phyloP scores from a whole-genome alignment of 2,113 vertebrate genomes.

The Oriolus oriolus region DNA sequence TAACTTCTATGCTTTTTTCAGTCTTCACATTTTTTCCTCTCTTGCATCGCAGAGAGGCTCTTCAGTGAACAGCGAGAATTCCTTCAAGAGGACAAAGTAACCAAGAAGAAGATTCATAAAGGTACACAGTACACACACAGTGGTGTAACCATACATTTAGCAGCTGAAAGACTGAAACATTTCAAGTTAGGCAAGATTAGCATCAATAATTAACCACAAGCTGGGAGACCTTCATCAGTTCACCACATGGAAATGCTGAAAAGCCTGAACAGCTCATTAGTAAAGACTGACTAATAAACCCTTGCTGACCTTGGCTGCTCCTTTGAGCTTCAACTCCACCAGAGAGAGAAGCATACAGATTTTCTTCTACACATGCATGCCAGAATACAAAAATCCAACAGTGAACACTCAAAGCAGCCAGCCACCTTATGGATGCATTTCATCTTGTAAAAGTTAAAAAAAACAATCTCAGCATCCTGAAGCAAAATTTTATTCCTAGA shows the following conservation, averaged over 20 bases:
- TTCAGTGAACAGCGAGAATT: neutral
- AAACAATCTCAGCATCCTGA: neutral
- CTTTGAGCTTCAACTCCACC: neutral
- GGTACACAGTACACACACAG: neutral
- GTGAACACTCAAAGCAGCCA: neutral
- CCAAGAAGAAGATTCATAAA: neutral
- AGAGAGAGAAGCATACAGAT: neutral
- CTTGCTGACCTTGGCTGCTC: constrained; percentile 40
- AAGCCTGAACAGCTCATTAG: constrained; percentile 48
- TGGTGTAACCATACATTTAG: neutral
- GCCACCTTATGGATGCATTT: neutral
- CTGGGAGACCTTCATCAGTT: constrained; percentile 51
- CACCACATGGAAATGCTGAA: constrained; percentile 44
- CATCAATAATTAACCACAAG: constrained; percentile 45
- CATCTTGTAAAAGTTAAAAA: neutral
- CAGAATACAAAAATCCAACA: neutral
- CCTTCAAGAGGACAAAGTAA: neutral
- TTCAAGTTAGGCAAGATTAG: neutral
- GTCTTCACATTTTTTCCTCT: neutral
- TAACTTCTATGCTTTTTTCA: neutral
- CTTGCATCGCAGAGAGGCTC: neutral
- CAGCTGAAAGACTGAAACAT: neutral
- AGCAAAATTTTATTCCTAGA: neutral
- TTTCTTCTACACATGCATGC: neutral
- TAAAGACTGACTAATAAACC: constrained; percentile 50